Base-by-base conservation (phyloP, 2,888 invertebrate genomes). In the Drosophila nr. perissopoda region DNA sequence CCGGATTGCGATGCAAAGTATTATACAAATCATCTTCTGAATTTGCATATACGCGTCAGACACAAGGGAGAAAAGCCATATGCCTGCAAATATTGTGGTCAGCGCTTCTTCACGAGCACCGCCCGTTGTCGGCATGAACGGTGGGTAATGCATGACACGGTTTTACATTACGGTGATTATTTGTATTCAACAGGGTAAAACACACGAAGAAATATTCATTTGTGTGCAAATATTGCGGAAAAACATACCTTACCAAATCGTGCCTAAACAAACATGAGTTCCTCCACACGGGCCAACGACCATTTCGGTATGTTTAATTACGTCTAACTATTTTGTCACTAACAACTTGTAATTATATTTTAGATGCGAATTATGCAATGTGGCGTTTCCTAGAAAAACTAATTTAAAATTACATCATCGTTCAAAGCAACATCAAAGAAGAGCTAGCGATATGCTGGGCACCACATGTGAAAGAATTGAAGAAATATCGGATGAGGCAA, bases 31-130 rank as follows among this genome's bases (percentile, higher is more conserved):
- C 76, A 83, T 7, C 25, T 76, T 16, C 31, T 90, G 2, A 53
- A 75, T 21, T 34, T 90, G 52, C 86, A 87, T 49, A 36, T 80
- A 11, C 77, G 87, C 0, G 82, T 84, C 0, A 76, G 64, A 0
- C 93, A 93, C 63, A 89, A 91, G 1, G 93, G 92, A 54, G 91
- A 92, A 2, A 92, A 88, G 65, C 93, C 92, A 2, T 92, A 89
- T 53, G 75, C 75, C 36, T 92, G 92, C 62, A 78, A 80, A 56
- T 89, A 79, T 59, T 92, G 92, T 45, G 91, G 85, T 33, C 51
- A 92, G 88, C 53, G 84, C 78, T 53, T 91, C 83, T 63, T 51
- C 16, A 70, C 80, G 1, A 62, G 58, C n/a, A 70, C 59, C 58
- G 83, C 87, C 10, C 82, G 90, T 4, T 84, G 84, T 34, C 88